phyloP scores from a whole-genome alignment of 2,113 vertebrate species.

The Pachypanchax playfairii region DNA sequence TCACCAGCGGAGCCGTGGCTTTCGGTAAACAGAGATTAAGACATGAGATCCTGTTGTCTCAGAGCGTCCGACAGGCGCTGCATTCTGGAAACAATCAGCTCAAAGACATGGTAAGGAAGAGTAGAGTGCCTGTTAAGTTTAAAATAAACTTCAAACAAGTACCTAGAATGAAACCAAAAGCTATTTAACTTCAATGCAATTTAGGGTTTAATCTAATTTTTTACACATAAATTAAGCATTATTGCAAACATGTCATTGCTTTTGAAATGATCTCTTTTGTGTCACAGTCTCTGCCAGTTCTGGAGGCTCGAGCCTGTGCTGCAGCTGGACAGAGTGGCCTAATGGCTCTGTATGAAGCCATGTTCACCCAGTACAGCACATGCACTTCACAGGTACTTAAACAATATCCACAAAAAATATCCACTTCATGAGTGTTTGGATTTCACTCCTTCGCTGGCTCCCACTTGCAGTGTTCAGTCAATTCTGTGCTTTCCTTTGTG shows the following conservation, averaged over 20 bases:
- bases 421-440: background rate
- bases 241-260: no score
- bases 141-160: no score
- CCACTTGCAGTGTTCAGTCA: background rate
- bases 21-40: slow-evolving; percentile 96
- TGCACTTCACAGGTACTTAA: slow-evolving; percentile 84
- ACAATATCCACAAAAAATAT: no score
- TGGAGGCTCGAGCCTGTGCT: slow-evolving; percentile 96
- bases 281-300: slow-evolving; percentile 86
- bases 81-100: slow-evolving; percentile 94
- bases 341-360: slow-evolving; percentile 98
- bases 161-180: no score
- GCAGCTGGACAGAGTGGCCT: slow-evolving; percentile 97
- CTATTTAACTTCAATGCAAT: no score
- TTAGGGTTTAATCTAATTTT: background rate
- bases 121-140: background rate
- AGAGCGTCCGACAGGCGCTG: slow-evolving; percentile 95
- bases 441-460: background rate
- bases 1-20: slow-evolving; percentile 96
- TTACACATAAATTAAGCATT: background rate
- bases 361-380: slow-evolving; percentile 99
- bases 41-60: slow-evolving; percentile 96
- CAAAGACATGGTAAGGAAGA: slow-evolving; percentile 89
- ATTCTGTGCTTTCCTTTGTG: slow-evolving; percentile 1
- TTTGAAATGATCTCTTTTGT: background rate